Conservation (phyloP, 2,888 invertebrate species). For the Chrysodeixis includens region DNA sequence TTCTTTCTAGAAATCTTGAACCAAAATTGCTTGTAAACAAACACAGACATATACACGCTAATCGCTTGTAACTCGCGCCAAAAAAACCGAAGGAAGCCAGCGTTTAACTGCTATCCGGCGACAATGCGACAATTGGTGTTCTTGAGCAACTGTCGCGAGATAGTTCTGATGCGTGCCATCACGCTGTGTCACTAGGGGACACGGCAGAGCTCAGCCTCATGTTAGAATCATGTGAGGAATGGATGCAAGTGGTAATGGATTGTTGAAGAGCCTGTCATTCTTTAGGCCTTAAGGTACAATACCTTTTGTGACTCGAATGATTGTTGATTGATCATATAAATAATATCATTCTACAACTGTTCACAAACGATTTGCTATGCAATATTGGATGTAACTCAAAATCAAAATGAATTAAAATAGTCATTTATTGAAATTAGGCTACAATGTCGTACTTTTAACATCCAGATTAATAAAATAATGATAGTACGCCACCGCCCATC, state of each 20-base stretch:
- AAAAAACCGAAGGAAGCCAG: constrained; percentile 64
- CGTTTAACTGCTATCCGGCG: constrained; percentile 70
- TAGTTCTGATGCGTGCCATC: constrained; percentile 31
- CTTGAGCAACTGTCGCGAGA: constrained; percentile 55
- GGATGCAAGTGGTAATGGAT: not conserved
- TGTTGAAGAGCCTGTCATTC: not conserved
- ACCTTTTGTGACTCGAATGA: not conserved
- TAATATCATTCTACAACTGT: too few species aligned
- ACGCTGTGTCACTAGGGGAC: constrained; percentile 35
- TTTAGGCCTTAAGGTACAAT: not conserved
- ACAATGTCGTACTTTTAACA: too few species aligned
- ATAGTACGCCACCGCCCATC: too few species aligned
- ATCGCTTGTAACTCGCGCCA: constrained; percentile 42
- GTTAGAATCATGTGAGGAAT: constrained; percentile 1
- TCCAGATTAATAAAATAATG: too few species aligned
- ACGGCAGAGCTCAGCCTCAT: constrained; percentile 13
- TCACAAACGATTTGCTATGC: too few species aligned
- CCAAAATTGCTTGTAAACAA: too few species aligned
- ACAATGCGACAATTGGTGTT: constrained; percentile 60
- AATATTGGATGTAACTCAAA: too few species aligned
- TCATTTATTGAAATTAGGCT: too few species aligned
- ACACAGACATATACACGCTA: constrained; percentile 8
- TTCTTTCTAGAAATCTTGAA: too few species aligned
- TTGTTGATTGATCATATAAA: not conserved
- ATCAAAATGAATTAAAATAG: too few species aligned